These are phyloP conservation scores for Dilophus febrilis DNA, from an alignment of 2,888 invertebrate genomes.

Conservation along the genomic window DNA sequence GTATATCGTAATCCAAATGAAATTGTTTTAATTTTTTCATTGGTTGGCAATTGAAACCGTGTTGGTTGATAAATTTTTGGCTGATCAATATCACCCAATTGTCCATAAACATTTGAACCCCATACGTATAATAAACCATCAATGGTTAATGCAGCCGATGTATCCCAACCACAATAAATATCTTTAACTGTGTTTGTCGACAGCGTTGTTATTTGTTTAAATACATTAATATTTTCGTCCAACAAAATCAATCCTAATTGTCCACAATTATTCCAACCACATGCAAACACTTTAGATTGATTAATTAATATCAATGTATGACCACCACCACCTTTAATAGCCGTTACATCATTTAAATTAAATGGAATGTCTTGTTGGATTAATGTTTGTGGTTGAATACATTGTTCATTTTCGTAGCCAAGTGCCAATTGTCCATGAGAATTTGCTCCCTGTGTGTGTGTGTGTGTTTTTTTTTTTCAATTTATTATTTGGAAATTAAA, in stretches of 20 bases:
- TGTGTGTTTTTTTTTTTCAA: too few species aligned
- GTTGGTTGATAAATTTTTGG: slow-evolving; percentile 14
- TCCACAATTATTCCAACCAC: slow-evolving; percentile 62
- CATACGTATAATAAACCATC: slow-evolving; percentile 55
- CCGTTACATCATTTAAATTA: slow-evolving; percentile 35
- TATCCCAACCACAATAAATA: slow-evolving; percentile 68
- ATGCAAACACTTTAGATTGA: slow-evolving; percentile 50
- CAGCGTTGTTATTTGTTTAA: too few species aligned
- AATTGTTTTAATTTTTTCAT: slow-evolving; percentile 18
- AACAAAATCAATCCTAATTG: slow-evolving; percentile 39
- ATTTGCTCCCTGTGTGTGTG: slow-evolving; percentile 51
- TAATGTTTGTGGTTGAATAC: slow-evolving; percentile 33
- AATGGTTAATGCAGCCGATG: slow-evolving; percentile 54
- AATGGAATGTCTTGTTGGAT: slow-evolving; percentile 19
- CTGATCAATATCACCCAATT: slow-evolving; percentile 41
- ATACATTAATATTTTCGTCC: not conserved
- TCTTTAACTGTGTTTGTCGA: slow-evolving; percentile 41
- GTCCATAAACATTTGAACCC: slow-evolving; percentile 68
- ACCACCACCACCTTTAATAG: slow-evolving; percentile 60
- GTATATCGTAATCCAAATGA: slow-evolving; percentile 26
- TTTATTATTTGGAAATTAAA: not conserved
- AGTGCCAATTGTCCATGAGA: slow-evolving; percentile 66
- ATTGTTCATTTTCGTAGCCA: slow-evolving; percentile 47
- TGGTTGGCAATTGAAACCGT: slow-evolving; percentile 19
- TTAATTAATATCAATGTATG: slow-evolving; percentile 53